Percentiles rank a stretch among this genome's conserved stretches.
These are phyloP conservation scores for Coleophora flavipennella DNA, from an alignment of 2,888 invertebrate species.

Conservation along the genomic window DNA sequence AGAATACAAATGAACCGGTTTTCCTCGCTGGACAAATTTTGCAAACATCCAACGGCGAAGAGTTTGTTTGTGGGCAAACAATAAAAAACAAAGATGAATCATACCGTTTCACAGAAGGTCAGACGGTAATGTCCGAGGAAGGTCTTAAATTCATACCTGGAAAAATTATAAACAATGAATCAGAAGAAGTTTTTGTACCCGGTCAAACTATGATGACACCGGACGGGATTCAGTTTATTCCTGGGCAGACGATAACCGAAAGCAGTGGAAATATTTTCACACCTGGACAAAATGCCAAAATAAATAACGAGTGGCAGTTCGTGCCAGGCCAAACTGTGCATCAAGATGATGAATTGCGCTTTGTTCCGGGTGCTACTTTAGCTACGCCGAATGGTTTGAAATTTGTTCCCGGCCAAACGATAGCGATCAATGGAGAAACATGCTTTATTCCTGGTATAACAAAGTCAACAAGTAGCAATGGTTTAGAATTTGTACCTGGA, in stretches of 20 bases:
- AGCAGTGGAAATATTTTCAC: conserved; percentile 69
- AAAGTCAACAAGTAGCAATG: conserved; percentile 48
- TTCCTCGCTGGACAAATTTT: conserved; percentile 81
- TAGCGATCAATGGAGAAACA: conserved; percentile 60
- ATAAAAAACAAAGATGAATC: conserved; percentile 70
- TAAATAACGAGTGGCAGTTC: conserved; percentile 74
- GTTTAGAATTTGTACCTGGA: conserved; percentile 73
- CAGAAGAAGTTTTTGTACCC: conserved; percentile 71
- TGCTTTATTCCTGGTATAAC: conserved; percentile 75
- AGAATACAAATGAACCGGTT: conserved; percentile 71
- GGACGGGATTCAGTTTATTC: conserved; percentile 75
- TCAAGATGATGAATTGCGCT: conserved; percentile 69
- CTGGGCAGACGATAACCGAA: conserved; percentile 74
- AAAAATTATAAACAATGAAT: conserved; percentile 59
- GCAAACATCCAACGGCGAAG: conserved; percentile 68
- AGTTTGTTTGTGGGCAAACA: conserved; percentile 77
- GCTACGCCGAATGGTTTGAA: conserved; percentile 74
- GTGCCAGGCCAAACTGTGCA: conserved; percentile 75
- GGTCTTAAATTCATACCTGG: conserved; percentile 77
- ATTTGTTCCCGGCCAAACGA: conserved; percentile 77
- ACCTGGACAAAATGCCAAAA: conserved; percentile 74
- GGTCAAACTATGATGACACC: conserved; percentile 75
- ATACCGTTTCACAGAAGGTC: conserved; percentile 73
- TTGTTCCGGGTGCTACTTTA: conserved; percentile 77
- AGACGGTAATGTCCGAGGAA: conserved; percentile 74